A percentile compares a stretch with the other conserved stretches of the same genome.
These are phyloP conservation scores for Jacana jacana DNA, from an alignment of 2,113 vertebrate genomes.

Conservation along the genomic window DNA sequence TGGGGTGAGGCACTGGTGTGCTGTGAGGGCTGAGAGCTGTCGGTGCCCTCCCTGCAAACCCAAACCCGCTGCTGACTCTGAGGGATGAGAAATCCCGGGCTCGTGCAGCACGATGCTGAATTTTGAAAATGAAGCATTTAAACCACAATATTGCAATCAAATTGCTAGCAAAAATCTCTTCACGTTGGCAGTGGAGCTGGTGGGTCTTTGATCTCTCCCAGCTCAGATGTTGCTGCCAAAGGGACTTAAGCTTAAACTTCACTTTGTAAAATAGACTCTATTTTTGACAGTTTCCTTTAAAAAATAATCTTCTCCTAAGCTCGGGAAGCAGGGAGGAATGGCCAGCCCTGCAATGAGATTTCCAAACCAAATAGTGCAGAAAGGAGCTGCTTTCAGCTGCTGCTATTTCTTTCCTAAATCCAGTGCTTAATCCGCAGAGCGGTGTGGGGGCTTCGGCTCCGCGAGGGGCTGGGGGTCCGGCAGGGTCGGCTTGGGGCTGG, in stretches of 20 bases:
- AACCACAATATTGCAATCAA: neutral
- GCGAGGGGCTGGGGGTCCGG: neutral
- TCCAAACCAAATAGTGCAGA: neutral
- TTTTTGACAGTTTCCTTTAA: conserved; percentile 22
- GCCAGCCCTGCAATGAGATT: neutral
- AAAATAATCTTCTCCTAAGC: conserved; percentile 44
- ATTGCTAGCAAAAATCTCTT: neutral
- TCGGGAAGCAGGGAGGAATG: neutral
- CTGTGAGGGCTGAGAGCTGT: neutral
- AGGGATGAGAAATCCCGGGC: neutral
- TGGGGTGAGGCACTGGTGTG: fast-evolving
- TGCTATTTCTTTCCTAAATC: neutral
- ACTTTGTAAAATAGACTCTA: conserved; percentile 38
- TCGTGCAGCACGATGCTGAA: fast-evolving
- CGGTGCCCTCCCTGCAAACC: neutral
- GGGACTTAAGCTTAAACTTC: conserved; percentile 52
- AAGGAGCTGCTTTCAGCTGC: neutral
- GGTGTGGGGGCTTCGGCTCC: fast-evolving
- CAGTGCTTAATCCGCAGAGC: neutral
- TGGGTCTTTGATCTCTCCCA: conserved; percentile 52
- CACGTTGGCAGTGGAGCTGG: neutral
- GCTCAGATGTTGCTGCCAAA: conserved; percentile 43
- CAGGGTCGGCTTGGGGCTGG: neutral
- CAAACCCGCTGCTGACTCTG: neutral
- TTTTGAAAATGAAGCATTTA: neutral